Percentiles rank a stretch among this genome's conserved stretches.
These are phyloP conservation scores for Heliconius cydno DNA, from an alignment of 2,888 invertebrate species.

Conservation along the genomic window DNA sequence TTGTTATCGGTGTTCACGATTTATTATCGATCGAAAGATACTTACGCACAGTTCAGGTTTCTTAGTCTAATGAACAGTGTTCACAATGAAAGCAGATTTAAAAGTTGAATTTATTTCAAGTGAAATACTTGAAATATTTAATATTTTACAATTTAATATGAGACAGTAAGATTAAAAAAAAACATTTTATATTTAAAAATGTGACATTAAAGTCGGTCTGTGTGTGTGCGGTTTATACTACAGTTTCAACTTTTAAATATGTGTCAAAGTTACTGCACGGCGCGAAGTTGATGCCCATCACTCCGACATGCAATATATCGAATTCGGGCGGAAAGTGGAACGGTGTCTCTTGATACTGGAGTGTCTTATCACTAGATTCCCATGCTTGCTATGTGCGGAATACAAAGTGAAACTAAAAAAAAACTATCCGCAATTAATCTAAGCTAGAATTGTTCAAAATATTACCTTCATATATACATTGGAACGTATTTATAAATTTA, in stretches of 20 bases:
- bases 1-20: constrained; percentile 67
- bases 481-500: constrained; percentile 34
- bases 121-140: background rate
- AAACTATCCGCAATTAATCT: background rate
- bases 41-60: constrained; percentile 28
- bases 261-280: too few species aligned
- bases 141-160: background rate
- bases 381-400: too few species aligned
- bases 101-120: constrained; percentile 19
- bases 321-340: too few species aligned
- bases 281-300: too few species aligned
- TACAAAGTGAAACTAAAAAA: background rate
- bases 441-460: background rate
- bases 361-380: too few species aligned
- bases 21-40: constrained; percentile 43
- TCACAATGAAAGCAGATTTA: constrained; percentile 33
- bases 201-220: too few species aligned
- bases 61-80: constrained; percentile 42
- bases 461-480: constrained; percentile 1
- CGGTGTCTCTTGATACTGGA: too few species aligned
- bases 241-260: too few species aligned
- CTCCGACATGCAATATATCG: too few species aligned
- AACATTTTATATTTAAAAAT: too few species aligned
- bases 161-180: background rate
- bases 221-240: too few species aligned